phyloP scores from a whole-genome alignment of 2,888 invertebrate species.

The Uloborus plumipes region DNA sequence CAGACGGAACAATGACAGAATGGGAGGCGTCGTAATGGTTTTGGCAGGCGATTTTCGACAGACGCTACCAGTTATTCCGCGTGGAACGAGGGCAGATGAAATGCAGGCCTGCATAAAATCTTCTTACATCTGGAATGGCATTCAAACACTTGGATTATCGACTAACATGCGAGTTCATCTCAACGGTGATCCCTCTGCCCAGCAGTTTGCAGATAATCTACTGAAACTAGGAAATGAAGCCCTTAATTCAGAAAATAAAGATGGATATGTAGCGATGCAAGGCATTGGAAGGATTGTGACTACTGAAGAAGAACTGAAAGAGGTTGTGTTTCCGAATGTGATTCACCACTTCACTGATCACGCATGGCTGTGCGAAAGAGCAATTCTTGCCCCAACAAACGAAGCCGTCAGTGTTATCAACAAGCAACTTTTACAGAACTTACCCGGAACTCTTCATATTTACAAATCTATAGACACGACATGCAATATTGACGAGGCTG shows the following conservation, averaged over 20 bases:
- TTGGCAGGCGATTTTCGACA: constrained; percentile 10
- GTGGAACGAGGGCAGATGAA: constrained; percentile 6
- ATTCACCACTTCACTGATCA: too few relatives aligned
- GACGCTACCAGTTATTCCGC: constrained; percentile 2
- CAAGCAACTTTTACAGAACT: too few relatives aligned
- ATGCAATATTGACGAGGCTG: neutral
- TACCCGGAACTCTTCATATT: too few relatives aligned
- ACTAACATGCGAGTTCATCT: constrained; percentile 3
- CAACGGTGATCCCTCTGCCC: neutral
- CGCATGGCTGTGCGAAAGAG: neutral
- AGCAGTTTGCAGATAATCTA: too few relatives aligned
- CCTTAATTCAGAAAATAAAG: neutral
- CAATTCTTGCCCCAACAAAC: neutral
- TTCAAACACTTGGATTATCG: neutral
- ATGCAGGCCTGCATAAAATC: constrained; percentile 5
- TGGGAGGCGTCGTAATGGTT: neutral
- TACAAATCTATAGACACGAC: constrained; percentile 7
- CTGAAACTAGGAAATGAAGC: too few relatives aligned
- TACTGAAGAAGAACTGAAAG: too few relatives aligned
- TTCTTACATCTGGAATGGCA: neutral
- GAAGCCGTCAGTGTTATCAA: too few relatives aligned
- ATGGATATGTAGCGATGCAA: neutral
- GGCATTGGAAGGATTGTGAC: neutral
- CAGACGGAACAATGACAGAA: neutral
- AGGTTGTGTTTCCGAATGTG: too few relatives aligned